Conservation (phyloP, 1,140 invertebrate genomes). For the Globodera ellingtonae region DNA sequence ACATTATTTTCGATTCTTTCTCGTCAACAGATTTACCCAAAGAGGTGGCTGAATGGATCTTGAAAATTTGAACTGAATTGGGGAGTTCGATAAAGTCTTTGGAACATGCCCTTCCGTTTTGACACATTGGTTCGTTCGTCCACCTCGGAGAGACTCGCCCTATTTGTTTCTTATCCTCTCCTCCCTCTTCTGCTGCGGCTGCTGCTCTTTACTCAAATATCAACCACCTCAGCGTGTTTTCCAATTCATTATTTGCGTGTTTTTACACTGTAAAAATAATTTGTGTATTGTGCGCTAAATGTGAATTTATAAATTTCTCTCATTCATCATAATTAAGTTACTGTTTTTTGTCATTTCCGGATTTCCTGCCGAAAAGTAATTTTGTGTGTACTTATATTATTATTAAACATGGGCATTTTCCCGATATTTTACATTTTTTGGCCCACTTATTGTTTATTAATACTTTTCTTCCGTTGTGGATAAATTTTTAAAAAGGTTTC, state of each 20-base stretch:
- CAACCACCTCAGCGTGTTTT: not conserved
- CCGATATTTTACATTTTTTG: not conserved
- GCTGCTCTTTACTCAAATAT: not conserved
- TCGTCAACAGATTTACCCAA: not conserved
- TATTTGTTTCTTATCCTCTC: not conserved
- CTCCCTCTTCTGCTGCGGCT: not conserved
- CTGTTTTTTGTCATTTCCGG: not conserved
- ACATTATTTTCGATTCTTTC: not conserved
- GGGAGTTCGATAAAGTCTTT: not conserved
- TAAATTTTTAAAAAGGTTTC: not conserved
- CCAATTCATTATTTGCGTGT: not conserved
- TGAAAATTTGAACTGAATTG: not conserved
- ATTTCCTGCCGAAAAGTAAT: not conserved
- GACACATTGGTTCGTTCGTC: too few species aligned
- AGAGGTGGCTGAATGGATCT: not conserved
- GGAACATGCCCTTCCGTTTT: too few species aligned
- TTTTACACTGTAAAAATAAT: not conserved
- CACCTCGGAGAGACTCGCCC: not conserved
- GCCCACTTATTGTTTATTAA: not conserved
- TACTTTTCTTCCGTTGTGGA: not conserved
- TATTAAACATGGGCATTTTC: not conserved
- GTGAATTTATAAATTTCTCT: not conserved
- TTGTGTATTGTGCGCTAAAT: not conserved
- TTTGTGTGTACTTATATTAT: not conserved
- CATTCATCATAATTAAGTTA: not conserved